Percentiles rank a stretch among this genome's conserved stretches.
phyloP scores from a whole-genome alignment of 1,140 invertebrate genomes.

The Holotrichia oblita region DNA sequence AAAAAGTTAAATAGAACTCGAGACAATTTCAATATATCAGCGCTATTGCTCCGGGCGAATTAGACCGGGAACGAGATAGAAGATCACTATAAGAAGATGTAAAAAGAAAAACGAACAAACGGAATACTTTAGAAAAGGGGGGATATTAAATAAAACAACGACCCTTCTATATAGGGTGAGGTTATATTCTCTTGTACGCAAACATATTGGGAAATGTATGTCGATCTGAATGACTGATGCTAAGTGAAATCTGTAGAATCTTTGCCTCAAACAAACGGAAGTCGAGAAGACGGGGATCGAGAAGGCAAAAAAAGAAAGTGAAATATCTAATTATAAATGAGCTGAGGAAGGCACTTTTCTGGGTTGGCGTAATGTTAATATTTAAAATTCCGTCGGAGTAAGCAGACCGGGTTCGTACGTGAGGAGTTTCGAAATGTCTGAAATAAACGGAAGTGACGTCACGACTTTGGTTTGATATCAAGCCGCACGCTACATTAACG shows the following conservation, averaged over 20 bases:
- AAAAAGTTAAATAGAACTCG: slow-evolving; percentile 38
- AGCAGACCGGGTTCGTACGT: slow-evolving; percentile 9
- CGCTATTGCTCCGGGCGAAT: slow-evolving; percentile 15
- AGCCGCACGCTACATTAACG: slow-evolving; percentile 42
- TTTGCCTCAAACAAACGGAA: not conserved
- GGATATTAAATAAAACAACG: slow-evolving; percentile 40
- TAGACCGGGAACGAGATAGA: slow-evolving; percentile 17
- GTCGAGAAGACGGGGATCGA: not conserved
- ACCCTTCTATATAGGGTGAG: slow-evolving; percentile 20
- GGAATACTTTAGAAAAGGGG: slow-evolving; percentile 22
- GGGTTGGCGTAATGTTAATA: slow-evolving; percentile 18
- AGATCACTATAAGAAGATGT: not conserved
- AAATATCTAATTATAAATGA: slow-evolving; percentile 40
- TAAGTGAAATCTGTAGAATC: slow-evolving; percentile 12
- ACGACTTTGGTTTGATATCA: slow-evolving; percentile 42
- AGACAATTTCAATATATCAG: slow-evolving; percentile 39
- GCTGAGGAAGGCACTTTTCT: slow-evolving; percentile 13
- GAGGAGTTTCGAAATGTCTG: slow-evolving; percentile 33
- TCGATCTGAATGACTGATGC: not conserved
- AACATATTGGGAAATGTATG: slow-evolving; percentile 26
- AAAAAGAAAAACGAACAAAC: slow-evolving; percentile 9
- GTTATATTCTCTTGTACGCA: slow-evolving; percentile 3
- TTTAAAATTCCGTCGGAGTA: slow-evolving; percentile 28
- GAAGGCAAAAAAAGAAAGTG: slow-evolving; percentile 21
- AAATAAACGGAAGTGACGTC: slow-evolving; percentile 41